phyloP scores from a whole-genome alignment of 2,888 invertebrate genomes.

The Callosobruchus maculatus region DNA sequence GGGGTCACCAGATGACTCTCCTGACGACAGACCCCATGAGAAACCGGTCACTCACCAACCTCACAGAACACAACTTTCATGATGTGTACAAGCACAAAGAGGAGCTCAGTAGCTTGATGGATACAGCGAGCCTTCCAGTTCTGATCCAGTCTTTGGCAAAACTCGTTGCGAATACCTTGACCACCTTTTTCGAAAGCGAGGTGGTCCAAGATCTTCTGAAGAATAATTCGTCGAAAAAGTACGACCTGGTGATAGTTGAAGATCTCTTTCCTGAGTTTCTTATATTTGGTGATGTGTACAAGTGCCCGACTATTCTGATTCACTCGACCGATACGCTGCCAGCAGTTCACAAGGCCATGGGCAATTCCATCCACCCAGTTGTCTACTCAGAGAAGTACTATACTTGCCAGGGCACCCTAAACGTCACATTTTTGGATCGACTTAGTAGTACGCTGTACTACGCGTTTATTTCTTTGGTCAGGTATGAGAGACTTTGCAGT shows the following conservation, averaged over 20 bases:
- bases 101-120: background rate
- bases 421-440: background rate
- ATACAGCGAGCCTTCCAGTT: background rate
- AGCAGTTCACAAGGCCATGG: slow-evolving; percentile 17
- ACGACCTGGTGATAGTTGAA: slow-evolving; percentile 32
- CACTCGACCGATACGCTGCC: slow-evolving; percentile 21
- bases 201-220: background rate
- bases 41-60: slow-evolving; percentile 26
- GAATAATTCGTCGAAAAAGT: slow-evolving; percentile 5
- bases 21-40: slow-evolving; percentile 48
- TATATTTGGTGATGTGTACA: slow-evolving; percentile 26
- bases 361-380: slow-evolving; percentile 26
- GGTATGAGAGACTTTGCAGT: background rate
- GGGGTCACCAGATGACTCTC: slow-evolving; percentile 44
- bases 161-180: background rate
- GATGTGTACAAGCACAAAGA: background rate
- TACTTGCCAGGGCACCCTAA: background rate
- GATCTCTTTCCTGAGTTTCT: slow-evolving; percentile 18
- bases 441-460: background rate
- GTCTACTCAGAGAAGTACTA: background rate
- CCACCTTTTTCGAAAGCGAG: background rate
- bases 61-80: background rate
- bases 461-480: background rate
- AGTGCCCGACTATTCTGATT: slow-evolving; percentile 26
- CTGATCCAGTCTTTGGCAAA: background rate